Base-by-base conservation (phyloP, 2,113 vertebrate species). In the Erinaceus europaeus region DNA sequence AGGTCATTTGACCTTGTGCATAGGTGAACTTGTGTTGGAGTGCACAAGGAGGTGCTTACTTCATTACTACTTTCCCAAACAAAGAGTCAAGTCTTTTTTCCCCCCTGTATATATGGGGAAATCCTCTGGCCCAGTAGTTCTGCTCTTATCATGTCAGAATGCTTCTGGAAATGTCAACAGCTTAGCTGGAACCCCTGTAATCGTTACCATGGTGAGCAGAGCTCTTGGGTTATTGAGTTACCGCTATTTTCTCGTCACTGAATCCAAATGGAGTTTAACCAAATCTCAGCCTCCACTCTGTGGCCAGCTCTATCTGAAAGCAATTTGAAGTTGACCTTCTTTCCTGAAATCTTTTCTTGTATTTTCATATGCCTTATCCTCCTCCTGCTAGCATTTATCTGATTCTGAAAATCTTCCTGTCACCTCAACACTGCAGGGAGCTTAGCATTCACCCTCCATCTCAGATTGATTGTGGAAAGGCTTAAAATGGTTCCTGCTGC, bases 401-500 rank as follows among this genome's bases (percentile, higher is more conserved):
- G 80, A 93, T 93, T 94, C 76, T 82, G 67, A 84, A 91, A 92
- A 86, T 81, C 72, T 90, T 73, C 86, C 83, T 89, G 53, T 81
- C 92, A 4, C 79, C 87, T 91, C 71, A 42, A 34, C 92, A 93
- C 93, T 90, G 44, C 11, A 0, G 86, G 76, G 85, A 94, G 50
- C 67, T 94, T 79, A 90, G 84, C 76, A 46, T 84, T 82, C 79
- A 85, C 71, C 73, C 84, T 88, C 68, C 61, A 88, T 89, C 84
- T 93, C 78, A 88, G 48, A 89, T 42, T 91, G 93, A 90, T 73
- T 59, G 74, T 79, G 36, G 89, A 68, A 91, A 94, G 90, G 50
- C 52, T 95, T 94, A 79, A 94, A 94, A 94, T 84, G 55, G 50
- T 90, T 50, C 71, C 91, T 46, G 55, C 78, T 53, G 88, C 91